These are phyloP conservation scores for Oreochromis aureus DNA, from an alignment of 2,113 vertebrate species.

Conservation along the genomic window DNA sequence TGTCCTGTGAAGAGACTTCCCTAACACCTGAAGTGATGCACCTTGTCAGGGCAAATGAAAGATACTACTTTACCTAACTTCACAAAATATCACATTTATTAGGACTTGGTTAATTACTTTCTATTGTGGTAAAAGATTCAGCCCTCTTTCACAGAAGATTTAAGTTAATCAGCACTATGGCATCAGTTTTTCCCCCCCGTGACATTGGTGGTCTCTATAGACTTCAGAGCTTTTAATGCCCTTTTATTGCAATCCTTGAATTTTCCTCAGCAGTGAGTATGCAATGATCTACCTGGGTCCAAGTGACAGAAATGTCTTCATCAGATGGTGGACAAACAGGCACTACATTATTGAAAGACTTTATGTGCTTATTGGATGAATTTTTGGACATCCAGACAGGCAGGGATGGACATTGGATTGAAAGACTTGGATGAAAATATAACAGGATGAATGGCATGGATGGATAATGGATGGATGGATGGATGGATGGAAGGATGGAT, in stretches of 20 bases:
- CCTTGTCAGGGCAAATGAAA: neutral
- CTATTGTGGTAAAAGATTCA: neutral
- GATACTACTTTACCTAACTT: neutral
- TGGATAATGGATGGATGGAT: neutral
- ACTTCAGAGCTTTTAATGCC: too few species aligned
- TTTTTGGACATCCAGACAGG: too few species aligned
- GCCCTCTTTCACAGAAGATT: too few species aligned
- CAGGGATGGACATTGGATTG: too few species aligned
- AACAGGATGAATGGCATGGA: neutral
- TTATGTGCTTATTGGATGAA: too few species aligned
- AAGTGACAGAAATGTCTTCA: neutral
- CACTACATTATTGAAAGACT: neutral
- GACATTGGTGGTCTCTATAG: too few species aligned
- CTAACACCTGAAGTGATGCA: neutral
- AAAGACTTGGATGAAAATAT: neutral
- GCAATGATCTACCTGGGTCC: neutral
- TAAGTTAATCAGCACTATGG: too few species aligned
- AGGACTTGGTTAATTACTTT: neutral
- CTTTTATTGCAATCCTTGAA: too few species aligned
- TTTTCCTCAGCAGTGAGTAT: neutral
- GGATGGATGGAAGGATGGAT: neutral
- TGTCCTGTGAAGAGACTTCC: neutral
- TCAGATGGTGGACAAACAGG: too few species aligned
- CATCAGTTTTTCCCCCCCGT: too few species aligned
- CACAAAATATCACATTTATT: neutral